Conservation (phyloP, 2,888 invertebrate species). For the Platycnemis pennipes region DNA sequence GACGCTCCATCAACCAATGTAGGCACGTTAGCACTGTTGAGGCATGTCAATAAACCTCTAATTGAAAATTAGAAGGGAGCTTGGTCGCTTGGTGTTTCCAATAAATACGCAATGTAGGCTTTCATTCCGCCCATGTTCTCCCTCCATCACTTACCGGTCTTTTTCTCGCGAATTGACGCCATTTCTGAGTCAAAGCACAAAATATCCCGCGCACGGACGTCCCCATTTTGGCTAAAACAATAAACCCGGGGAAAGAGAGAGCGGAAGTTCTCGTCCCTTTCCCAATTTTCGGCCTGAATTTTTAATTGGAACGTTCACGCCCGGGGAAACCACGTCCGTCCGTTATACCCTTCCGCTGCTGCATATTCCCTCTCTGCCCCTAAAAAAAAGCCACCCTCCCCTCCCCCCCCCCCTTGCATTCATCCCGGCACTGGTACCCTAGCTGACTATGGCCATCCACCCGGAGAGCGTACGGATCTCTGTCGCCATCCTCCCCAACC, state of each 20-base stretch:
- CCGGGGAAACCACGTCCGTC: neutral
- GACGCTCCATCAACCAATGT: too few species aligned
- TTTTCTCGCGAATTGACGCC: neutral
- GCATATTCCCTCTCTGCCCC: neutral
- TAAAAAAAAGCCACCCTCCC: neutral
- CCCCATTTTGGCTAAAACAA: neutral
- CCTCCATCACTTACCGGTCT: neutral
- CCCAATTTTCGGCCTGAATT: neutral
- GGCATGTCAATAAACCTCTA: too few species aligned
- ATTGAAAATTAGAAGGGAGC: too few species aligned
- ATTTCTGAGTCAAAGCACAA: neutral
- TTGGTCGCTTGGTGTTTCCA: too few species aligned
- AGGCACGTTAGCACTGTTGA: too few species aligned
- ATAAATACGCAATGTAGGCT: too few species aligned
- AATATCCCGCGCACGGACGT: neutral
- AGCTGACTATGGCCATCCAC: neutral
- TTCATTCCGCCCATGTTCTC: neutral
- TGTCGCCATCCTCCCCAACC: neutral
- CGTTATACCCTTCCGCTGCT: neutral
- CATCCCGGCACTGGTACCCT: neutral
- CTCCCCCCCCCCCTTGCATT: neutral
- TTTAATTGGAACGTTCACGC: constrained; percentile 16
- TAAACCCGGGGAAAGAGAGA: neutral
- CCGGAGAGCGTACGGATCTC: neutral
- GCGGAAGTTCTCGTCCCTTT: neutral